Evolutionary conservation across 2,888 invertebrate species (phyloP), one percentile per base, ranked within the genome.

Genomic region (Pristionchus mayeri): DNA sequence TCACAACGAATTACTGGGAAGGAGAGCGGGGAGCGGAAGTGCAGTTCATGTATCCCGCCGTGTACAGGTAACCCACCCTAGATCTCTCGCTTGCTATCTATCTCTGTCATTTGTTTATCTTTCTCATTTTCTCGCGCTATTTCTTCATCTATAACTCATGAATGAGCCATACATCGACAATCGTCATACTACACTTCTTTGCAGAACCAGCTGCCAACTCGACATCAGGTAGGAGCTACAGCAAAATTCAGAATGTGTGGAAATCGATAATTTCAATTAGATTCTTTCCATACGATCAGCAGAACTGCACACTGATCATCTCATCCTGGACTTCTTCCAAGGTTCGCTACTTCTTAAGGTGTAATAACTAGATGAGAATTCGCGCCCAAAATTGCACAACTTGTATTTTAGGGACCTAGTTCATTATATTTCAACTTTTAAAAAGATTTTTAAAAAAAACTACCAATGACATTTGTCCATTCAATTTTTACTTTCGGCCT

Each of bases 41-140:
- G 16, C 90, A 90, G 86, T 92, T 92, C 76, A 92, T 92, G 92
- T 92, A 92, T 84, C 92, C 92, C 3, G 91, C 92, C n/a, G 76
- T 92, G 67, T 92, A 92, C 79, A 85, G 88, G 88, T 86, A 54
- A n/a, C 18, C 13, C n/a, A 6, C 54, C 18, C 21, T 57, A 9
- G n/a, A n/a, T 57, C 9, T 57, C 24, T n/a, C 44, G 18, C 13
- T 16, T 9, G 40, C 18, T 30, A 30, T 18, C 11, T 30, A 3
- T 30, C 30, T 44, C 44, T 44, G 6, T 21, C 7, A 6, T 24
- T n/a, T n/a, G n/a, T n/a, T n/a, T n/a, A n/a, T n/a, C n/a, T n/a
- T n/a, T n/a, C n/a, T n/a, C n/a, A n/a, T n/a, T n/a, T n/a, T n/a
- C n/a, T n/a, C n/a, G n/a, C n/a, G n/a, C n/a, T n/a, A n/a, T n/a